Evolutionary conservation across 2,888 invertebrate species (phyloP), one percentile per base, ranked within the genome.

Genomic region (Nezara viridula): DNA sequence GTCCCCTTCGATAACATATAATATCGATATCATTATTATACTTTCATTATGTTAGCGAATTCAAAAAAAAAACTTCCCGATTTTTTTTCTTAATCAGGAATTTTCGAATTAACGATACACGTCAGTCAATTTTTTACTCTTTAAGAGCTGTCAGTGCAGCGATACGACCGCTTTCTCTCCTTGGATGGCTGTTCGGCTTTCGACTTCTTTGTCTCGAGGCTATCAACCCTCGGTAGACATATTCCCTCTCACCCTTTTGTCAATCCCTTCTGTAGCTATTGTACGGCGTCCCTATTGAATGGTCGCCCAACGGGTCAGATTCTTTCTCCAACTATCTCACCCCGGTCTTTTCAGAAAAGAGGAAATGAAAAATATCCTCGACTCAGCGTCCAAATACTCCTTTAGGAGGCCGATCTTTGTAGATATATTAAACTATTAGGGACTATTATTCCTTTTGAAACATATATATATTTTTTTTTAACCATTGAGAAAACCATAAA

Each of bases 171-270:
- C 16, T 66, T 66, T 66, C 66, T 32, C 66, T 60, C 66, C 32
- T 32, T 32, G 12, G 66, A 66, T 66, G 32, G 66, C 19, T 32
- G 66, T 19, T 66, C 66, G 60, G 66, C 66, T 66, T 66, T 66
- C 66, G 66, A 66, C 66, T 66, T 27, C 66, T 66, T 66, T 66
- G 66, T 32, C 66, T 32, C 2, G 66, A 66, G 32, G 66, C 66
- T 66, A 66, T 66, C 66, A 66, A 66, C 66, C 60, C 66, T 66
- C 32, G 66, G 32, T 37, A 66, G 66, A 66, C 66, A 66, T 66
- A 66, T 66, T 66, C 66, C 32, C 32, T 66, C 66, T 32, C 66
- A 66, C 32, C 66, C 66, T 66, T 32, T 66, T 66, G 66, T 66
- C 32, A 32, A 66, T 66, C 66, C 66, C 66, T 66, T 66, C 66